Conservation (phyloP, 2,113 vertebrate genomes). For the Dolichallabes microphthalmus region DNA sequence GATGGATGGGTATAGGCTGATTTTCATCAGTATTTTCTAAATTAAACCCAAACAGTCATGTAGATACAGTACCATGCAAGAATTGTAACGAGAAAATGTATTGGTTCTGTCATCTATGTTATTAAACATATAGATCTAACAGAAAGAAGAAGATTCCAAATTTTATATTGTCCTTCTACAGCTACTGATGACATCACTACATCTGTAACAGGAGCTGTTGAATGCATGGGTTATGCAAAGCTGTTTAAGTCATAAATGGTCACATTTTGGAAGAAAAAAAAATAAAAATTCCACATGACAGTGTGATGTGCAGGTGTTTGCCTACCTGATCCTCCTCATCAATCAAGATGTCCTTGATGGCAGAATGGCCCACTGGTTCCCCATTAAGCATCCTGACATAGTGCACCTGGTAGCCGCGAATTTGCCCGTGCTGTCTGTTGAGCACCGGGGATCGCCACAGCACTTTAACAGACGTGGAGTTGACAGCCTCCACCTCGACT, state of each 20-base stretch:
- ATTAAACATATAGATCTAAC: constrained; percentile 14
- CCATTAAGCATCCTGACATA: constrained; percentile 96
- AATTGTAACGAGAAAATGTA: constrained; percentile 19
- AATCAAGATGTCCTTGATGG: constrained; percentile 97
- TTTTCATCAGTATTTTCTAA: constrained; percentile 27
- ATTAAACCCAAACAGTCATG: constrained; percentile 11
- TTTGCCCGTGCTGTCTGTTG: constrained; percentile 97
- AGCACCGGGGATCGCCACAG: constrained; percentile 97
- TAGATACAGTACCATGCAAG: constrained; percentile 8
- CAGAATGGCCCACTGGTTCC: constrained; percentile 91
- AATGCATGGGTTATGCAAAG: not conserved
- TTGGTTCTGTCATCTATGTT: constrained; percentile 11
- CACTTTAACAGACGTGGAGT: constrained; percentile 98
- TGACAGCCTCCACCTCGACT: constrained; percentile 99
- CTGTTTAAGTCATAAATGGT: not conserved
- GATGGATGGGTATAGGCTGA: constrained; percentile 1
- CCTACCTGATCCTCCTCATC: constrained; percentile 91
- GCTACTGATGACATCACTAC: constrained; percentile 6
- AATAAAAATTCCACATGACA: not conserved
- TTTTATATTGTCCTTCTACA: constrained; percentile 6
- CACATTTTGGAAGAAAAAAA: not conserved
- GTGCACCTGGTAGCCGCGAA: constrained; percentile 98
- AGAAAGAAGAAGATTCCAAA: not conserved
- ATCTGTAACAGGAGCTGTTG: not conserved
- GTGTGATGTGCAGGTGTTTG: constrained; percentile 23